Conservation (phyloP, 2,797 vertebrate species). For the Fringilla coelebs region DNA sequence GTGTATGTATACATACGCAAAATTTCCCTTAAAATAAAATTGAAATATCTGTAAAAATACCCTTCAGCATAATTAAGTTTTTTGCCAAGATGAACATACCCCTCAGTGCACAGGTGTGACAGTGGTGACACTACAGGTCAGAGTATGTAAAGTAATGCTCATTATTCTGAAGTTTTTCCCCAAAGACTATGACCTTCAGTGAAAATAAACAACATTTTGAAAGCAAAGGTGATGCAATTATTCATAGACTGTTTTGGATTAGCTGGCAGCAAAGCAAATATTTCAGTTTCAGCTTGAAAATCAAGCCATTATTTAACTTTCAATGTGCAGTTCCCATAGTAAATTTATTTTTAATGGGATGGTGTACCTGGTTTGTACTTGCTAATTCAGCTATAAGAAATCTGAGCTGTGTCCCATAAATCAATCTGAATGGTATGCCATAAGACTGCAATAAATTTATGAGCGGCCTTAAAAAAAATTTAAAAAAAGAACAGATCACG, state of each 20-base stretch:
- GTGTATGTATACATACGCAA: background rate
- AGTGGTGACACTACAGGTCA: conserved; percentile 37
- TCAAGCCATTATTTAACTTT: conserved; percentile 69
- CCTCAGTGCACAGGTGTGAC: conserved; percentile 44
- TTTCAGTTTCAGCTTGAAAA: conserved; percentile 69
- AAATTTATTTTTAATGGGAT: conserved; percentile 65
- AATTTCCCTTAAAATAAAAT: background rate
- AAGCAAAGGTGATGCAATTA: conserved; percentile 64
- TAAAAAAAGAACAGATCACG: background rate
- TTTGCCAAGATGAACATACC: background rate
- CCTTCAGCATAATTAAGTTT: background rate
- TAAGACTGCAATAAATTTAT: conserved; percentile 44
- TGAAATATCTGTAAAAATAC: background rate
- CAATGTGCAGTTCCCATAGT: conserved; percentile 52
- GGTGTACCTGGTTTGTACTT: conserved; percentile 48
- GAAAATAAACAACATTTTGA: conserved; percentile 66
- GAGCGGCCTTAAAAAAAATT: background rate
- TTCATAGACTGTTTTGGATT: conserved; percentile 49
- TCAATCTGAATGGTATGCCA: conserved; percentile 46
- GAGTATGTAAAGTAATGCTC: conserved; percentile 60
- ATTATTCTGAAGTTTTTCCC: conserved; percentile 66
- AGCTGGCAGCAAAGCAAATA: conserved; percentile 64
- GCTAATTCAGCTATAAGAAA: conserved; percentile 46
- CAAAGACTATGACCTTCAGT: conserved; percentile 53
- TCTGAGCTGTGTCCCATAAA: conserved; percentile 16